Evolutionary conservation across 2,888 invertebrate species (phyloP).

Genomic region (Parnassius apollo): DNA sequence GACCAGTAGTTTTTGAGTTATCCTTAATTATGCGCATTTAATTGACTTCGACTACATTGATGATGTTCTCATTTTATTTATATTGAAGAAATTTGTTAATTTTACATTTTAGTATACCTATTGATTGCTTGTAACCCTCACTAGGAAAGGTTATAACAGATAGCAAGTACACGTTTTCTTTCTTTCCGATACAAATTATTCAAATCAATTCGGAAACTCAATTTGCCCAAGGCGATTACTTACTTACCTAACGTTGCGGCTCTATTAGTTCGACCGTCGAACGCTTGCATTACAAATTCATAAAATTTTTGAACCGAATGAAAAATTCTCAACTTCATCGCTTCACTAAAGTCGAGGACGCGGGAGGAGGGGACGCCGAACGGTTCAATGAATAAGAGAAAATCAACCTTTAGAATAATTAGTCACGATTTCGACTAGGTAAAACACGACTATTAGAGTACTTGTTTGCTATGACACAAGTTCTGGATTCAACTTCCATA

Average conservation of each 20-base stretch:
- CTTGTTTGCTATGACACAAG: too few relatives aligned
- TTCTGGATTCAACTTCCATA: too few relatives aligned
- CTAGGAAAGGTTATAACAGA: too few relatives aligned
- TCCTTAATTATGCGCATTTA: too few relatives aligned
- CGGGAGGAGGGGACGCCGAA: too few relatives aligned
- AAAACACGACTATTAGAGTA: too few relatives aligned
- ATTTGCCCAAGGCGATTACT: constrained; percentile 2
- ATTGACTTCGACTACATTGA: too few relatives aligned
- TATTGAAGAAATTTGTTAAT: too few relatives aligned
- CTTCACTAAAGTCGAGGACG: background rate
- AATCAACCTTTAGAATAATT: background rate
- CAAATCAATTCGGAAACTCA: constrained; percentile 5
- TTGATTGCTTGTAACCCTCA: too few relatives aligned
- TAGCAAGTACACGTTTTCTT: background rate
- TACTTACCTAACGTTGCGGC: background rate
- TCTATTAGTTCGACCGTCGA: background rate
- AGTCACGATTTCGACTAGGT: background rate
- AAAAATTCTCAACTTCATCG: background rate
- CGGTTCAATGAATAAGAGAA: background rate
- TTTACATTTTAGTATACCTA: too few relatives aligned
- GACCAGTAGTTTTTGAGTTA: too few relatives aligned
- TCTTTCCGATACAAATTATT: constrained; percentile 1
- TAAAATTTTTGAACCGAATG: constrained; percentile 8
- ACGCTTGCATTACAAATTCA: constrained; percentile 13
- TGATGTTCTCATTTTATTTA: too few relatives aligned